Percentiles rank a stretch among this genome's conserved stretches.
Evolutionary conservation across 2,888 invertebrate genomes (phyloP).

Genomic region (Glyphotaelius pellucidus): DNA sequence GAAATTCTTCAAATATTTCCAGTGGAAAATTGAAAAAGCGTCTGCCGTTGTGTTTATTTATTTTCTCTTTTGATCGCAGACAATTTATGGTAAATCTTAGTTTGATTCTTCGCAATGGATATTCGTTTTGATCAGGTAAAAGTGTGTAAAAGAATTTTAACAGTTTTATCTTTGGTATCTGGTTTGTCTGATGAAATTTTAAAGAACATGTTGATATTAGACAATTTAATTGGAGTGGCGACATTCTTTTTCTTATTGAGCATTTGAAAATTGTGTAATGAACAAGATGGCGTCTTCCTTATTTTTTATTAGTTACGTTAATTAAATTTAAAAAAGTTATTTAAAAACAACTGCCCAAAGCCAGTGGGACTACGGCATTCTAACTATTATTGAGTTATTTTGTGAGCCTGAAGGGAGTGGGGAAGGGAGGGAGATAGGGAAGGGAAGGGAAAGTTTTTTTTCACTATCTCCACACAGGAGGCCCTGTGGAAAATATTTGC

Average conservation of each 20-base stretch:
- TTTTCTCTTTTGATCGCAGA: constrained; percentile 25
- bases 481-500: no score
- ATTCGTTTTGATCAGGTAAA: not conserved
- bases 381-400: no score
- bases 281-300: not conserved
- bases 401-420: no score
- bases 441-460: no score
- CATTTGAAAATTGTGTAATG: not conserved
- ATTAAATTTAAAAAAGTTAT: no score
- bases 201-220: not conserved
- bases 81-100: constrained; percentile 3
- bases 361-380: no score
- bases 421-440: no score
- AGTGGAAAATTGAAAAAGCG: not conserved
- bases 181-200: not conserved
- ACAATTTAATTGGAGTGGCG: not conserved
- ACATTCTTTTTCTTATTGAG: not conserved
- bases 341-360: no score
- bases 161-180: not conserved
- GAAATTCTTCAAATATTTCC: constrained; percentile 34
- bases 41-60: constrained; percentile 24
- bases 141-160: not conserved
- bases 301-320: not conserved
- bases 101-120: constrained; percentile 14
- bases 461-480: no score